Base-by-base conservation (phyloP, 2,888 invertebrate species). In the Himalopsyche japonica region DNA sequence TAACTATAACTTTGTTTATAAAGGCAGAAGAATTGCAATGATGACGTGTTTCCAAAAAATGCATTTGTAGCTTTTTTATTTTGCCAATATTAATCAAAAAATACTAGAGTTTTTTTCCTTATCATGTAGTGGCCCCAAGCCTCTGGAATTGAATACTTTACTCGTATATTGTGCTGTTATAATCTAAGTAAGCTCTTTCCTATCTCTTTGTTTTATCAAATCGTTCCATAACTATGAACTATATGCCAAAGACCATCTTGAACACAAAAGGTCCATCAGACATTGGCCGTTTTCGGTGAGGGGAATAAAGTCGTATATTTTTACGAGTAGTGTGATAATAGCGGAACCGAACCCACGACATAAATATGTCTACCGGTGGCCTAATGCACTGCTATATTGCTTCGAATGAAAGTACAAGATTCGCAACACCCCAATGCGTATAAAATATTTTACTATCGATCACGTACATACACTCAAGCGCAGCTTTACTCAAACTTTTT, bases 321-420 rank as follows among this genome's bases (percentile, higher is more conserved):
- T 83, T 83, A 83, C 80, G 83, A 83, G 57, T 70, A 30, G 43
- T 70, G 48, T 47, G 83, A 83, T 83, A 83, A 80, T 83, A 76
- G 80, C 47, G 70, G 76, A 80, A 76, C 83, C 27, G 80, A 83
- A 70, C 47, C 47, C 47, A 70, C 43, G 20, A 43, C 64, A 34
- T 83, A 80, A 83, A 83, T 79, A 47, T 30, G 48, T 80, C 80
- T 20, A 47, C 47, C 48, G 49, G 80, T 80, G 47, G 80, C 37
- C 48, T 57, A 57, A 57, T 57, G 57, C 57, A 37, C n/a, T 20
- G 77, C 27, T 76, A 47, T 78, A 78, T 78, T 37, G 37, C 34
- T 34, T 15, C 37, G n/a, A 34, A 37, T 76, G 77, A 37, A 76
- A 76, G 37, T 76, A 76, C 77, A 24, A n/a, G 77, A 76, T 78